Evolutionary conservation across 2,113 vertebrate species (phyloP), one percentile per base, ranked within the genome.

Genomic region (Dissostichus mawsoni): DNA sequence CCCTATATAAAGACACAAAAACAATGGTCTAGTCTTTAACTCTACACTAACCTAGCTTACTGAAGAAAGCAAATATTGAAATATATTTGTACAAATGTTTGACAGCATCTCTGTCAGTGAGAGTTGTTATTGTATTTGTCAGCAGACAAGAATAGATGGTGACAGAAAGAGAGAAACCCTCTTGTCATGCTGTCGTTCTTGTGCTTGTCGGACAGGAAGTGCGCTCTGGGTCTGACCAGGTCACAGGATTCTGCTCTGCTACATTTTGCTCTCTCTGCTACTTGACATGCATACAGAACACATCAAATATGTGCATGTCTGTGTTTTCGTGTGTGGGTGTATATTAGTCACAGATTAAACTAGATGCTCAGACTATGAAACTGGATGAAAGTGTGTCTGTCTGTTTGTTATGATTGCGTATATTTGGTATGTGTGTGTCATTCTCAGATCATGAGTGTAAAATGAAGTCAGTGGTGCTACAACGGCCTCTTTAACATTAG

Each of bases 391-490:
- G 65, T 7, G n/a, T 78, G 57, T 78, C 36, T 66, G 18, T 71
- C 18, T 58, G 66, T 82, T 55, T 78, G 20, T 55, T 58, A 48
- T 71, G 20, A n/a, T 29, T 78, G 45, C 69, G 61, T 66, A 55
- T 47, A 36, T 72, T 61, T 12, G n/a, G 50, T 67, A 8, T 59
- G 56, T 25, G 66, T 74, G 57, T 63, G 76, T 44, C 83, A 84
- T 89, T 90, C 88, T 89, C 74, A 89, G 78, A 82, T 89, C 83
- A 80, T 86, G 89, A 80, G 69, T 84, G 78, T 84, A 90, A 93
- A 89, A 92, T 83, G 84, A 93, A 91, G 91, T 90, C 90, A 90
- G 86, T 84, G 87, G 91, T 80, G 91, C 66, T 82, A 85, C 77
- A 59, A 81, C 62, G 76, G 82, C 90, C 90, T 92, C 89, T 83